Evolutionary conservation across 2,797 vertebrate species (phyloP), one percentile per base, ranked within the genome.

Genomic region (Podarcis siculus): DNA sequence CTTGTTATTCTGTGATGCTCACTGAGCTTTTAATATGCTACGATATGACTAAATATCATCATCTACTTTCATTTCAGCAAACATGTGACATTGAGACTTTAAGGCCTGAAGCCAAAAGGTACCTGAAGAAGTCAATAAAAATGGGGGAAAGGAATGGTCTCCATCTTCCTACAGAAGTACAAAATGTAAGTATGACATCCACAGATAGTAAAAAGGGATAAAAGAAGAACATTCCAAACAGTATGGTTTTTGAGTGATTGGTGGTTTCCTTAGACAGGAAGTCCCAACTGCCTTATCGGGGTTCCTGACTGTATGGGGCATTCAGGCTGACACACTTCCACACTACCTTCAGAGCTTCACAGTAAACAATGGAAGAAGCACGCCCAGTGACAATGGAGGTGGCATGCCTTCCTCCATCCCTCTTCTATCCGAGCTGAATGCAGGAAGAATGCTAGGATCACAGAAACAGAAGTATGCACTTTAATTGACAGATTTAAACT

Each of bases 71-170:
- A 87, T 96, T 97, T 95, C 95, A 99, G 98, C 93, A 97, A 95
- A 98, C 95, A 82, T 94, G 93, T 10, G 76, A 97, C 89, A 94
- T 96, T 87, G 95, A 94, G 73, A 94, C 96, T 89, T 79, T 98
- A 88, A 97, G 96, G 49, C 95, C 97, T 17, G 98, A 99, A 96
- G 98, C 98, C 80, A 98, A 97, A 91, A 92, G 98, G 15, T 98
- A 98, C 80, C 92, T 99, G 91, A 98, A 98, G 90, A 97, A 98
- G 90, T 98, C 98, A 0, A 94, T 99, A 82, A 98, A 97, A 92
- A 94, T 98, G 90, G 98, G 98, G 13, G 98, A 97, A 96, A 97
- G 98, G 81, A 99, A 98, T 0, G 98, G 98, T 85, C 96, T 99
- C 80, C 98, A 99, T 94, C 97, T 99, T 95, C 97, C 98, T 55